Conservation (phyloP, 2,888 invertebrate genomes). For the Furcula furcula region DNA sequence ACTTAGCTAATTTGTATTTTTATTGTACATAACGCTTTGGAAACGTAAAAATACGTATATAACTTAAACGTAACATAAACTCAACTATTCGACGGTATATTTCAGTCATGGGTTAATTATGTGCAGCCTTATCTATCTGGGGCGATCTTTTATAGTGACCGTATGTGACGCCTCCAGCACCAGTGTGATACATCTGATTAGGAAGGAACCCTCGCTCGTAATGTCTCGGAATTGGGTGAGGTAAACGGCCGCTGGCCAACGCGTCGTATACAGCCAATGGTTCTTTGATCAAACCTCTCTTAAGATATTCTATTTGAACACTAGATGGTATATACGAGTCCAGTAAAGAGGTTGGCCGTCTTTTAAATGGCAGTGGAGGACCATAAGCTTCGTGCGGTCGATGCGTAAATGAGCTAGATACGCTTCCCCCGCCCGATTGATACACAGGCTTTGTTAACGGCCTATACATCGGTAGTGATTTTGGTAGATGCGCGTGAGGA, state of each 20-base stretch:
- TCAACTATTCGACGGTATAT: conserved; percentile 3
- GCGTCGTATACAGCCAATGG: conserved; percentile 68
- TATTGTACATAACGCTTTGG: not conserved
- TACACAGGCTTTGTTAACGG: conserved; percentile 64
- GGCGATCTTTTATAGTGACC: conserved; percentile 71
- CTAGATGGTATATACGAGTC: conserved; percentile 84
- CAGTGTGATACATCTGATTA: conserved; percentile 75
- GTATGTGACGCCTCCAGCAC: conserved; percentile 63
- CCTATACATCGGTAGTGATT: conserved; percentile 60
- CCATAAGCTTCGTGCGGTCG: conserved; percentile 49
- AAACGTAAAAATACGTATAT: not conserved
- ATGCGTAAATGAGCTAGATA: conserved; percentile 39
- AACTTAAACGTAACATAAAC: not conserved
- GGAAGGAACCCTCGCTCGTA: conserved; percentile 73
- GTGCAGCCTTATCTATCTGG: conserved; percentile 47
- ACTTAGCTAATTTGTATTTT: not conserved
- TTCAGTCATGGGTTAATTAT: conserved; percentile 34
- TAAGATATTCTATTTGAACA: conserved; percentile 72
- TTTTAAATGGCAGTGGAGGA: conserved; percentile 42
- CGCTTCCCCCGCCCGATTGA: conserved; percentile 37
- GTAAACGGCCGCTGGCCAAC: conserved; percentile 54
- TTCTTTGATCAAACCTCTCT: conserved; percentile 67
- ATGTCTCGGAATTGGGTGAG: conserved; percentile 49
- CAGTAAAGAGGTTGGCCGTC: conserved; percentile 74
- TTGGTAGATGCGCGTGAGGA: conserved; percentile 65